Conservation (phyloP, 2,113 vertebrate species). For the Chionodraco myersi region DNA sequence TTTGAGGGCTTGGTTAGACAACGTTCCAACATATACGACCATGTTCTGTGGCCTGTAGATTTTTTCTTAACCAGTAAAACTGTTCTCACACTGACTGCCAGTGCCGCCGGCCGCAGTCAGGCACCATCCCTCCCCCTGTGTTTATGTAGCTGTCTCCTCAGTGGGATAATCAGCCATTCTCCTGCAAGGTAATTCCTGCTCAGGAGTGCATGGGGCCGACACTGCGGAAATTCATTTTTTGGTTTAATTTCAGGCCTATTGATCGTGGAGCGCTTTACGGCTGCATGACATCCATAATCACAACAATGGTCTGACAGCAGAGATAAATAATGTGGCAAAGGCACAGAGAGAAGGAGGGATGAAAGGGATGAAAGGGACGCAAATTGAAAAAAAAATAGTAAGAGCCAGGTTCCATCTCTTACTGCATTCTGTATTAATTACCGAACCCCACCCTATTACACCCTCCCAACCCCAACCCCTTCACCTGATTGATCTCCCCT, state of each 20-base stretch:
- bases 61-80: background rate
- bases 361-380: conserved; percentile 61
- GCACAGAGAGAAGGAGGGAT: conserved; percentile 60
- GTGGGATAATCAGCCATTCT: conserved; percentile 78
- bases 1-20: background rate
- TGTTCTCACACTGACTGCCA: background rate
- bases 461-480: conserved; percentile 60
- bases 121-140: conserved; percentile 37
- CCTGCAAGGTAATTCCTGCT: conserved; percentile 80
- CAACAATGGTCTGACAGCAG: conserved; percentile 84
- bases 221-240: conserved; percentile 87
- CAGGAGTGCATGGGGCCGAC: conserved; percentile 80
- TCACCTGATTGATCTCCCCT: conserved; percentile 83
- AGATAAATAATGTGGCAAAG: conserved; percentile 84
- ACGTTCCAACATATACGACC: background rate
- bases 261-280: conserved; percentile 84
- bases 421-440: conserved; percentile 83
- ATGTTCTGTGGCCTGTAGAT: background rate
- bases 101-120: conserved; percentile 41
- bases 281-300: conserved; percentile 89
- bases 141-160: conserved; percentile 68
- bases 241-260: conserved; percentile 89
- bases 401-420: conserved; percentile 76
- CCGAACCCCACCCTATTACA: conserved; percentile 62
- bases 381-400: conserved; percentile 63